These are phyloP conservation scores for Ciconia stormi DNA, from an alignment of 2,113 vertebrate species.

Conservation along the genomic window DNA sequence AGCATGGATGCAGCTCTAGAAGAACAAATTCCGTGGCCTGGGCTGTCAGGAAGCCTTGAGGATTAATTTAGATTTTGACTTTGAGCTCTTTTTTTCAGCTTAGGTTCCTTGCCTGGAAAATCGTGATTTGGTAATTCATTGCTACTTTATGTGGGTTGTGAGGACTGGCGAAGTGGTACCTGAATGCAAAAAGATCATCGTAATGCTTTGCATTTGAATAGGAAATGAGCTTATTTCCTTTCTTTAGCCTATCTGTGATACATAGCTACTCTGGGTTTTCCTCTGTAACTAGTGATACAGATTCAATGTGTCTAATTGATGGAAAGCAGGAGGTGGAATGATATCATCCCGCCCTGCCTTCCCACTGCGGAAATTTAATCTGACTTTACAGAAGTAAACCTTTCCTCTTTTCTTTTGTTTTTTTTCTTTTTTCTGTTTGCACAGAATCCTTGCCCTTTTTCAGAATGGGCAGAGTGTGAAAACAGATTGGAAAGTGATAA, in stretches of 20 bases:
- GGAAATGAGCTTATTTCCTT: neutral
- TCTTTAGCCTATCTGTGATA: neutral
- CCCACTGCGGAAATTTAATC: neutral
- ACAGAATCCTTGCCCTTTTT: neutral
- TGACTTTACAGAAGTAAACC: neutral
- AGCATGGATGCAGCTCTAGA: neutral
- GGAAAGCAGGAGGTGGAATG: slow-evolving; percentile 27
- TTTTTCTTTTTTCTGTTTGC: neutral
- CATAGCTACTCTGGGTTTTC: neutral
- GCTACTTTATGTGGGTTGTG: neutral
- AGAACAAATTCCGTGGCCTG: neutral
- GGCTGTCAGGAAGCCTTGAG: neutral
- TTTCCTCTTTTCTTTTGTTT: neutral
- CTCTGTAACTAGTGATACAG: neutral
- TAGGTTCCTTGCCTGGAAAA: neutral
- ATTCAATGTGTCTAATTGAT: neutral
- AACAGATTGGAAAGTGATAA: neutral
- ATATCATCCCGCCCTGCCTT: neutral
- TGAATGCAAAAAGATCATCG: neutral
- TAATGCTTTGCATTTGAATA: neutral
- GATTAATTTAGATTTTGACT: neutral
- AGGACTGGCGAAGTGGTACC: neutral
- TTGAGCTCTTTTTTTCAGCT: neutral
- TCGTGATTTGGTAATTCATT: neutral
- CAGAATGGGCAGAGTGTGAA: neutral